These are phyloP conservation scores for Anthoscopus minutus DNA, from an alignment of 2,113 vertebrate species.

Conservation along the genomic window DNA sequence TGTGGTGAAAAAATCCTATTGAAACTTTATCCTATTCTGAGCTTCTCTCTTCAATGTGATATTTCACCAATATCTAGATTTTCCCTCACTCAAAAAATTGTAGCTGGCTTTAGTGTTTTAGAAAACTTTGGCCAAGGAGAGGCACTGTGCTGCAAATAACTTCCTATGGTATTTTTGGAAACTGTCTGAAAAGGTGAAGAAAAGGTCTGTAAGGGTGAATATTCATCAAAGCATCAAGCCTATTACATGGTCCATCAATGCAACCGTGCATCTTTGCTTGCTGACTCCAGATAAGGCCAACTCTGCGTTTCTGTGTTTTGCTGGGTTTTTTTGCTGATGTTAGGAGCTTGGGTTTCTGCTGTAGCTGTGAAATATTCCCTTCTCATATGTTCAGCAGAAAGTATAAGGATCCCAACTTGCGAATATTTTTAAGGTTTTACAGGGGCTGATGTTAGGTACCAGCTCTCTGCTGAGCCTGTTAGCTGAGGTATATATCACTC, in stretches of 20 bases:
- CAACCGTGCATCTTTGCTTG: neutral
- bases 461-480: neutral
- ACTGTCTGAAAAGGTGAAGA: neutral
- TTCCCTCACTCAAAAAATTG: neutral
- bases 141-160: neutral
- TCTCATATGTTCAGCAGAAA: constrained; percentile 27
- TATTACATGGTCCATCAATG: neutral
- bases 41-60: neutral
- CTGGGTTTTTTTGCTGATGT: constrained; percentile 16
- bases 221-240: neutral
- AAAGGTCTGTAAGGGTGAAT: neutral
- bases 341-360: constrained; percentile 15
- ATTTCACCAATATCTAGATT: neutral
- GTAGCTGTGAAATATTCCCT: neutral
- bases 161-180: neutral
- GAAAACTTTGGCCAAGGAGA: neutral
- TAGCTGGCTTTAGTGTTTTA: neutral
- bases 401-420: neutral
- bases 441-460: neutral
- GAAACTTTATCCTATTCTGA: neutral
- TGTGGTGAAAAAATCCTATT: neutral
- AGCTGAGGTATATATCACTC: neutral
- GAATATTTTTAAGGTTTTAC: neutral
- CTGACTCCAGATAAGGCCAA: neutral
- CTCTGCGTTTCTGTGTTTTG: neutral